These are phyloP conservation scores for Parotocinclus haroldoi DNA, from an alignment of 2,797 vertebrate species.

Conservation along the genomic window DNA sequence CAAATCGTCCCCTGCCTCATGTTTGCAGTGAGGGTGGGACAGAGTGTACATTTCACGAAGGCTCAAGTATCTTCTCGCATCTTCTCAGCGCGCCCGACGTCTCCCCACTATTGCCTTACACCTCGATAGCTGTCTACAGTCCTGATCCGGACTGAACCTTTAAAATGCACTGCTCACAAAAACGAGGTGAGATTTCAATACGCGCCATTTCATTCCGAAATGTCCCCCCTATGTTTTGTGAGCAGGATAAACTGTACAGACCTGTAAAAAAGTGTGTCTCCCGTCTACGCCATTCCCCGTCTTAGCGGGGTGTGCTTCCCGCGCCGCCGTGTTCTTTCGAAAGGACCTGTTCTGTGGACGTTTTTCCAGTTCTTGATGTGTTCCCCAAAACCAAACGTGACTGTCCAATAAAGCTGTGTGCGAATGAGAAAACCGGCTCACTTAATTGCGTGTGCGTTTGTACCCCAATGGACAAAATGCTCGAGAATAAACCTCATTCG, in stretches of 20 bases:
- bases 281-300: constrained; percentile 18
- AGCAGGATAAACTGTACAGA: constrained; percentile 54
- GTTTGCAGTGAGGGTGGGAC: no score
- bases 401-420: constrained; percentile 68
- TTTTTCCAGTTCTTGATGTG: constrained; percentile 49
- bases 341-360: constrained; percentile 55
- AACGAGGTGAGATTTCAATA: no score
- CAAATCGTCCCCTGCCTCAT: no score
- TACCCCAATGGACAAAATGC: no score
- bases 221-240: no score
- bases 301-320: background rate
- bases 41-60: constrained; percentile 5
- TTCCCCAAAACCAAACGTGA: constrained; percentile 69
- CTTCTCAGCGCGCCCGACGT: constrained; percentile 53
- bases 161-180: no score
- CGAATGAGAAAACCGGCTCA: constrained; percentile 48
- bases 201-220: no score
- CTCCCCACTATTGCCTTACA: constrained; percentile 74
- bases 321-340: constrained; percentile 37
- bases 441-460: background rate
- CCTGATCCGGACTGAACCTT: constrained; percentile 61
- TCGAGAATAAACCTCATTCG: no score
- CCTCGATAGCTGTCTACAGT: constrained; percentile 69
- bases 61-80: no score
- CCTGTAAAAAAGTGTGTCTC: constrained; percentile 34